These are phyloP conservation scores for Pararge aegeria DNA, from an alignment of 1,140 invertebrate species.

Conservation along the genomic window DNA sequence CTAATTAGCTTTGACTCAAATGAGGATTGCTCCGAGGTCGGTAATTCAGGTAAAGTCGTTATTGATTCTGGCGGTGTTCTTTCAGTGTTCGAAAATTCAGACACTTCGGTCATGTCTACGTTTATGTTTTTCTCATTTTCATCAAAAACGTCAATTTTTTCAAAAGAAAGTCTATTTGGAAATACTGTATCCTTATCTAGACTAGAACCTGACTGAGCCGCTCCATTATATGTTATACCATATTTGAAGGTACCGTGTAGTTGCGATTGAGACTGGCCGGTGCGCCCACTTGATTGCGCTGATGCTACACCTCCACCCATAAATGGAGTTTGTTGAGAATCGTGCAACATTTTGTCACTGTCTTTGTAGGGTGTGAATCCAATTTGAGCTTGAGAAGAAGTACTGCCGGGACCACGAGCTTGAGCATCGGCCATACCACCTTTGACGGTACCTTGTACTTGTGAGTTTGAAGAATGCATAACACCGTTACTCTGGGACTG, in stretches of 20 bases:
- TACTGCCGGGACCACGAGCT: constrained; percentile 89
- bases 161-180: constrained; percentile 59
- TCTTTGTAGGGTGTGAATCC: constrained; percentile 88
- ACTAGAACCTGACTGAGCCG: constrained; percentile 89
- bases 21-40: background rate
- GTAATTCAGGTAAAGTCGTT: constrained; percentile 20
- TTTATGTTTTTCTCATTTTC: constrained; percentile 68
- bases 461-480: constrained; percentile 87
- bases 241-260: constrained; percentile 88
- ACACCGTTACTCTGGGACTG: constrained; percentile 87
- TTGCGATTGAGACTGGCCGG: constrained; percentile 89
- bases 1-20: constrained; percentile 20
- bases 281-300: constrained; percentile 86
- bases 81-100: constrained; percentile 42
- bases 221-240: constrained; percentile 89
- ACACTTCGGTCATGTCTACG: constrained; percentile 63
- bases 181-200: constrained; percentile 77
- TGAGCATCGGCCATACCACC: constrained; percentile 92
- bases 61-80: constrained; percentile 23
- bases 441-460: constrained; percentile 88
- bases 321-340: constrained; percentile 79
- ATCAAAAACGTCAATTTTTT: constrained; percentile 71
- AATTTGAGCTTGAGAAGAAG: constrained; percentile 92
- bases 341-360: constrained; percentile 69
- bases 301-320: constrained; percentile 87